phyloP scores from a whole-genome alignment of 1,140 invertebrate genomes.

The Orius insidiosus region DNA sequence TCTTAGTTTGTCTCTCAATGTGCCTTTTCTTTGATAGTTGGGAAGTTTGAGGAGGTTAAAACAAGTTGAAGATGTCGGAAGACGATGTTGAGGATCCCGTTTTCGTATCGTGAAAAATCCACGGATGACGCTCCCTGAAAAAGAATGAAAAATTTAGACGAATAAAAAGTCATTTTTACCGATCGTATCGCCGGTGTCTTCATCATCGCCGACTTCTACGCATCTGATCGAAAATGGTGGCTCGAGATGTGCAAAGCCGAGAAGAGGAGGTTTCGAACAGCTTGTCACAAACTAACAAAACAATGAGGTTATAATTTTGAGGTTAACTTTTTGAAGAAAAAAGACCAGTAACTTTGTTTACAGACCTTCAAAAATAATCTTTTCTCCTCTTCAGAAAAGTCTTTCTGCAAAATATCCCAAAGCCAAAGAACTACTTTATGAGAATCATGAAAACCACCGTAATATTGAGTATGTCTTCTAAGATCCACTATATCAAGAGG shows the following conservation, averaged over 20 bases:
- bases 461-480: conserved; percentile 89
- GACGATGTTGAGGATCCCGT: conserved; percentile 82
- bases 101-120: conserved; percentile 96
- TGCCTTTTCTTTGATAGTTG: conserved; percentile 94
- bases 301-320: too few relatives aligned
- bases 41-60: conserved; percentile 98
- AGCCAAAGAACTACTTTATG: conserved; percentile 94
- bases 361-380: conserved; percentile 87
- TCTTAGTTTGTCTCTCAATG: conserved; percentile 83
- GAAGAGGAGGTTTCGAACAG: conserved; percentile 90
- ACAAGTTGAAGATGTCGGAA: conserved; percentile 97
- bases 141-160: conserved; percentile 18
- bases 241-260: conserved; percentile 94
- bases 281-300: conserved; percentile 85
- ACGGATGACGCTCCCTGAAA: conserved; percentile 74
- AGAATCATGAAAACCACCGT: conserved; percentile 97
- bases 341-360: not conserved
- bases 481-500: conserved; percentile 82
- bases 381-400: conserved; percentile 82
- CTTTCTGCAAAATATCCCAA: conserved; percentile 94
- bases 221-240: conserved; percentile 98
- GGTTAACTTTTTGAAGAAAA: too few relatives aligned
- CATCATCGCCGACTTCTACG: conserved; percentile 96
- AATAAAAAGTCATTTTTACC: conserved; percentile 43
- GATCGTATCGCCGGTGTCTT: conserved; percentile 92